Evolutionary conservation across 2,113 vertebrate species (phyloP).

Genomic region (Recurvirostra avosetta): DNA sequence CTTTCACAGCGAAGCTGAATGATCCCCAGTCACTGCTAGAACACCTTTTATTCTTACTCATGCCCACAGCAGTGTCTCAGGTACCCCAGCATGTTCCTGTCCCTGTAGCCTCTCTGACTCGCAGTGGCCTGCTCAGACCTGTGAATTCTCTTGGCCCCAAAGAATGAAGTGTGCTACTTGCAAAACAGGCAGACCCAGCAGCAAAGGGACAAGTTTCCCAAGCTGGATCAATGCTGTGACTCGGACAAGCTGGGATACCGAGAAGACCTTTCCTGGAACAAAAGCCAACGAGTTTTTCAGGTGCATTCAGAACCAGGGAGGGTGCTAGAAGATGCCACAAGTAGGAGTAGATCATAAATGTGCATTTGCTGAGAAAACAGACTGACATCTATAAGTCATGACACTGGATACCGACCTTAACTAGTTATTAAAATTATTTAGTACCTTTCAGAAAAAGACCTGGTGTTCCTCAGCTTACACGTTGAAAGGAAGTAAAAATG

Average conservation of each 20-base stretch:
- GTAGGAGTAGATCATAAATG: not conserved
- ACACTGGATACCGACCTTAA: not conserved
- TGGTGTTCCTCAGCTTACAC: not conserved
- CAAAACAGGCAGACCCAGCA: not conserved
- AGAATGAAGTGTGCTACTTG: not conserved
- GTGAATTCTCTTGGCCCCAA: not conserved
- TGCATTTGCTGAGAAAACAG: not conserved
- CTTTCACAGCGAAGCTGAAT: not conserved
- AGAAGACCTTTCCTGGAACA: not conserved
- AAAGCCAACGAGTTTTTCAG: not conserved
- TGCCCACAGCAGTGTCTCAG: not conserved
- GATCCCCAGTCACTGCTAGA: not conserved
- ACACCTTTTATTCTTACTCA: not conserved
- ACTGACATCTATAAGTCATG: not conserved
- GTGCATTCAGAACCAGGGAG: not conserved
- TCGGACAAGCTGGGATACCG: not conserved
- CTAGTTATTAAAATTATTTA: not conserved
- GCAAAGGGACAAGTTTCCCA: not conserved
- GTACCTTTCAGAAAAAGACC: not conserved
- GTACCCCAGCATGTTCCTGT: not conserved
- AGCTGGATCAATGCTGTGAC: not conserved
- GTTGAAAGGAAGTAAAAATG: not conserved
- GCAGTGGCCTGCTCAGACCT: not conserved
- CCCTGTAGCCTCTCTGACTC: not conserved
- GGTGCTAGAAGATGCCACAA: not conserved